These are phyloP conservation scores for Panzeria rudis DNA, from an alignment of 2,888 invertebrate species.

Conservation along the genomic window DNA sequence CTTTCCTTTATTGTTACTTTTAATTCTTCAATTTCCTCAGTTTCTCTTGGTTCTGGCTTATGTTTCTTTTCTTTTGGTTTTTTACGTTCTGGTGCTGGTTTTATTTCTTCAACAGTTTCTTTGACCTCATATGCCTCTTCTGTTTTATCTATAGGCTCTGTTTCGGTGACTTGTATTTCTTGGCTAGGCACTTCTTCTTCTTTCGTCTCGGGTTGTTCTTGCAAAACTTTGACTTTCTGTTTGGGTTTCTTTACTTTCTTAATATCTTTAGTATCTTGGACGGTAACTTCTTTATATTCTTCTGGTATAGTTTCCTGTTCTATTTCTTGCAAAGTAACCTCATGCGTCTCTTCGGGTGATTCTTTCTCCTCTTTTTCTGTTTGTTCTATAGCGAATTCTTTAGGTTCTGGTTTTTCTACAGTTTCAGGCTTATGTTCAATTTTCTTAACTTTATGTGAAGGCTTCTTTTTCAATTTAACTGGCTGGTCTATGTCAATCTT, in stretches of 20 bases:
- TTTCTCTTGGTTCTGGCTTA: slow-evolving; percentile 54
- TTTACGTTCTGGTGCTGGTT: slow-evolving; percentile 73
- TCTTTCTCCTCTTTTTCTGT: slow-evolving; percentile 53
- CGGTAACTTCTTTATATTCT: slow-evolving; percentile 41
- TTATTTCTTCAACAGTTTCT: slow-evolving; percentile 54
- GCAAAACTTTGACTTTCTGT: slow-evolving; percentile 83
- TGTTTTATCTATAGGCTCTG: slow-evolving; percentile 70
- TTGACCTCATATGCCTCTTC: slow-evolving; percentile 69
- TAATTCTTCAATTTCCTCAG: slow-evolving; percentile 77
- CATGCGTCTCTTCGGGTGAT: slow-evolving; percentile 53
- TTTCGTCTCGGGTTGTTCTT: slow-evolving; percentile 65
- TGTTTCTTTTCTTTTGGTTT: slow-evolving; percentile 69
- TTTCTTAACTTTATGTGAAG: slow-evolving; percentile 67
- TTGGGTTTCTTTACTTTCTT: slow-evolving; percentile 71
- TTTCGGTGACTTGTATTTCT: slow-evolving; percentile 56
- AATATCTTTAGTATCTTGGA: slow-evolving; percentile 78
- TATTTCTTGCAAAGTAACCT: slow-evolving; percentile 19
- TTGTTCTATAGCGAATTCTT: slow-evolving; percentile 24
- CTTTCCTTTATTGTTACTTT: slow-evolving; percentile 83
- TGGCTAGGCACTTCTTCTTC: slow-evolving; percentile 50
- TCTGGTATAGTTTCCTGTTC: slow-evolving; percentile 50
- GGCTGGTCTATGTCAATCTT: slow-evolving; percentile 81
- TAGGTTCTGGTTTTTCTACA: slow-evolving; percentile 23
- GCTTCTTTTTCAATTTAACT: slow-evolving; percentile 65
- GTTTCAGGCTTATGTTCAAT: slow-evolving; percentile 73